phyloP scores from a whole-genome alignment of 2,113 vertebrate genomes.

The Speoplatyrhinus poulsoni region DNA sequence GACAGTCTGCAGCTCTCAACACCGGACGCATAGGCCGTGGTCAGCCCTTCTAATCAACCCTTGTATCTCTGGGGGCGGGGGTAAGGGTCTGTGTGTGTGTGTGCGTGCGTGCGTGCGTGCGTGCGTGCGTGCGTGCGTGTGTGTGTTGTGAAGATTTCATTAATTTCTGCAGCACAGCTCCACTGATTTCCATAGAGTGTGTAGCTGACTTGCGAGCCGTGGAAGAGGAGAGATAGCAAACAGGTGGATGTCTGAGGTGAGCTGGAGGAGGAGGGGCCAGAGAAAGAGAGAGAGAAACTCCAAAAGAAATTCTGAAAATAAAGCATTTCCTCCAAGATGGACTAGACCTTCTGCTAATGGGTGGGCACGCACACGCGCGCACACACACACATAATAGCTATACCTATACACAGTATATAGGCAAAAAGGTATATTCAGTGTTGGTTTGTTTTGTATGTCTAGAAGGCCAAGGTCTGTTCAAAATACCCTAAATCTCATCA shows the following conservation, averaged over 20 bases:
- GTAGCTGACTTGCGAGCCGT: slow-evolving; percentile 22
- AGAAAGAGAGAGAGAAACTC: slow-evolving; percentile 2
- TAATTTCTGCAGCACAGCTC: slow-evolving; percentile 12
- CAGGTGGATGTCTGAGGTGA: not conserved
- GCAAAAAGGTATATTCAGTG: not conserved
- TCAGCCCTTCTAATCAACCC: slow-evolving; percentile 22
- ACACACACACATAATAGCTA: not conserved
- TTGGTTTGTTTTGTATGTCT: not conserved
- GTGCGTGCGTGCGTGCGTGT: not conserved
- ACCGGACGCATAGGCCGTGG: slow-evolving; percentile 36
- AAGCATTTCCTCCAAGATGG: slow-evolving; percentile 5
- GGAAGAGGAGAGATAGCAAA: not conserved
- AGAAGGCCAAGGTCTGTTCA: too few relatives aligned
- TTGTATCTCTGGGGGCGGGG: not conserved
- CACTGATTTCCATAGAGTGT: slow-evolving; percentile 10
- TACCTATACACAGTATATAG: not conserved
- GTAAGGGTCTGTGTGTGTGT: not conserved
- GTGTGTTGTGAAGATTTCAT: slow-evolving; percentile 22
- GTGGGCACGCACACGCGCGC: not conserved
- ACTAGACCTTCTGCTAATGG: slow-evolving; percentile 3
- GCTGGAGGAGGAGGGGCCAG: not conserved
- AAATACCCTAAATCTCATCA: too few relatives aligned
- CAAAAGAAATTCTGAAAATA: slow-evolving; percentile 2
- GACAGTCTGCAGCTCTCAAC: not conserved
- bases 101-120: not conserved